Evolutionary conservation across 1,140 invertebrate species (phyloP).

Genomic region (Rhopalosiphum padi): DNA sequence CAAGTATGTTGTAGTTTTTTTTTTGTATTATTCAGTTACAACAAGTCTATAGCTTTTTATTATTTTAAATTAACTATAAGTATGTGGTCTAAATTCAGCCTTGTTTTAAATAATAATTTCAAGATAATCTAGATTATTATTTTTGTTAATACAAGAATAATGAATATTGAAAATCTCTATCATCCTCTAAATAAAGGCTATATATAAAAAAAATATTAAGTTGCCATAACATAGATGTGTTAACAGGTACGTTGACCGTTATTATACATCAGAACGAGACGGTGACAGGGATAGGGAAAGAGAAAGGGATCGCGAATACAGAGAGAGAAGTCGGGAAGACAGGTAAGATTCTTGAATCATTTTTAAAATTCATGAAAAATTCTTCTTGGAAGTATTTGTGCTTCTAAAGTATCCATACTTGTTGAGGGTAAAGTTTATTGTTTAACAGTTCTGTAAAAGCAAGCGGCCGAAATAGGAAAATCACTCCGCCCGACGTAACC

Average conservation of each 20-base stretch:
- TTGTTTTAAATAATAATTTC: not conserved
- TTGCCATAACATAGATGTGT: conserved; percentile 51
- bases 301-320: conserved; percentile 67
- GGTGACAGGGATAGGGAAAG: conserved; percentile 64
- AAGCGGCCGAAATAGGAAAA: conserved; percentile 56
- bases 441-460: conserved; percentile 58
- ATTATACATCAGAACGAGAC: conserved; percentile 65
- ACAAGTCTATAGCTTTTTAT: conserved; percentile 42
- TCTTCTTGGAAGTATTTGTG: conserved; percentile 43
- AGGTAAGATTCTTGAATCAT: conserved; percentile 66
- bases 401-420: conserved; percentile 43
- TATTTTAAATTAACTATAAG: not conserved
- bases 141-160: not conserved
- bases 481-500: conserved; percentile 53
- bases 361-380: conserved; percentile 23
- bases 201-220: not conserved
- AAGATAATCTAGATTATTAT: not conserved
- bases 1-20: conserved; percentile 51
- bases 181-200: not conserved
- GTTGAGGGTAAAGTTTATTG: conserved; percentile 57
- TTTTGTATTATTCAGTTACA: not conserved
- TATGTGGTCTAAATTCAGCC: not conserved
- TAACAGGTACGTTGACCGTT: conserved; percentile 59
- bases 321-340: conserved; percentile 75
- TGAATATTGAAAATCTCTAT: not conserved